phyloP scores from a whole-genome alignment of 2,888 invertebrate species.

The Lasius fuliginosus region DNA sequence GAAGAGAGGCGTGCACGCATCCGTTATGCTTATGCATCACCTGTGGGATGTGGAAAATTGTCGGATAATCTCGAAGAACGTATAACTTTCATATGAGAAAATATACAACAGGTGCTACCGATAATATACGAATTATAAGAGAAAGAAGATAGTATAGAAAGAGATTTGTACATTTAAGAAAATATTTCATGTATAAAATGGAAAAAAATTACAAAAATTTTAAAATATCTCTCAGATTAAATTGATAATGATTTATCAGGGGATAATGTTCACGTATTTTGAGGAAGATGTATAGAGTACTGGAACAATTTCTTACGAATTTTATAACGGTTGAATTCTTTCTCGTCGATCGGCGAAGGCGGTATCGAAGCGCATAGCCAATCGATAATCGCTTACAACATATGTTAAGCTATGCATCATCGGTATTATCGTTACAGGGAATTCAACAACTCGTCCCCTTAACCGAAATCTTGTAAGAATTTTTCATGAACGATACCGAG shows the following conservation, averaged over 20 bases:
- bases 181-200: neutral
- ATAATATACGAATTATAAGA: neutral
- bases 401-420: conserved; percentile 76
- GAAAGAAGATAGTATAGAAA: neutral
- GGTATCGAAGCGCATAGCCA: conserved; percentile 80
- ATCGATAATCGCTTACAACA: conserved; percentile 81
- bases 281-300: neutral
- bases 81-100: conserved; percentile 21
- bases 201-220: neutral
- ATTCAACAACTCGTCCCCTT: conserved; percentile 56
- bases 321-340: conserved; percentile 73
- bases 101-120: conserved; percentile 15
- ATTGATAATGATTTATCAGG: neutral
- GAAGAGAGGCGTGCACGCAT: conserved; percentile 24
- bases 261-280: neutral
- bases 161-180: neutral
- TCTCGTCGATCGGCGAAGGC: conserved; percentile 67
- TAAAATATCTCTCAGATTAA: neutral
- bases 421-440: conserved; percentile 78
- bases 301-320: conserved; percentile 58
- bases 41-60: conserved; percentile 38
- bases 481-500: conserved; percentile 1
- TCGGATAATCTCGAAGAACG: conserved; percentile 21
- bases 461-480: conserved; percentile 5
- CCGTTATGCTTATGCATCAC: conserved; percentile 40